These are phyloP conservation scores for Anguilla marmorata DNA, from an alignment of 2,797 vertebrate genomes.

Conservation along the genomic window DNA sequence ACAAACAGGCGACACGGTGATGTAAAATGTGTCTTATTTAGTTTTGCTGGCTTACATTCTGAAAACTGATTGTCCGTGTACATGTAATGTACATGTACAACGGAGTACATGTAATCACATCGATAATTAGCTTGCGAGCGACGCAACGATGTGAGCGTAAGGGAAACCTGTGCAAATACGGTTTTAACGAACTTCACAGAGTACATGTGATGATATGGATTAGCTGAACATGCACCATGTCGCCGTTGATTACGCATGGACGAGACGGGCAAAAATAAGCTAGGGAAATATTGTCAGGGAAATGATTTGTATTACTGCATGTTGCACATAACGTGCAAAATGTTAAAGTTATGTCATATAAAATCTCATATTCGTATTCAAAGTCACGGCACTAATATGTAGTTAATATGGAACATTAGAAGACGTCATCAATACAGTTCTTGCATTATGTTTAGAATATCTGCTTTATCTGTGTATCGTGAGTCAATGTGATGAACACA, in stretches of 20 bases:
- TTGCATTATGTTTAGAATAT: background rate
- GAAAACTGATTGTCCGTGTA: background rate
- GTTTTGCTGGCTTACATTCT: background rate
- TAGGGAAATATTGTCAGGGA: background rate
- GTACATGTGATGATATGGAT: background rate
- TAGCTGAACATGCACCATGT: background rate
- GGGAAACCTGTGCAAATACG: background rate
- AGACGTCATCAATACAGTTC: background rate
- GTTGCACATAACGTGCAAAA: background rate
- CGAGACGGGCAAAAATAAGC: background rate
- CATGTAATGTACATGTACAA: no score
- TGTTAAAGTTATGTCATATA: background rate
- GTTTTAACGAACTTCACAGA: background rate
- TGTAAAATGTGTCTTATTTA: background rate
- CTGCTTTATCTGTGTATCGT: conserved; percentile 18
- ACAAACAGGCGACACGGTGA: background rate
- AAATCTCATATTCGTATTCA: background rate
- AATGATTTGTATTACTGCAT: background rate
- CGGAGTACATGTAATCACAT: background rate
- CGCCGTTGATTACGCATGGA: background rate
- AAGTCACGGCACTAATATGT: background rate
- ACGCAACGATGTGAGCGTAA: background rate
- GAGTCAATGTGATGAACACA: conserved; percentile 25
- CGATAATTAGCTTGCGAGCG: background rate
- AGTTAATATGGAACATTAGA: background rate